Evolutionary conservation across 2,113 vertebrate species (phyloP).

Genomic region (Lepus europaeus): DNA sequence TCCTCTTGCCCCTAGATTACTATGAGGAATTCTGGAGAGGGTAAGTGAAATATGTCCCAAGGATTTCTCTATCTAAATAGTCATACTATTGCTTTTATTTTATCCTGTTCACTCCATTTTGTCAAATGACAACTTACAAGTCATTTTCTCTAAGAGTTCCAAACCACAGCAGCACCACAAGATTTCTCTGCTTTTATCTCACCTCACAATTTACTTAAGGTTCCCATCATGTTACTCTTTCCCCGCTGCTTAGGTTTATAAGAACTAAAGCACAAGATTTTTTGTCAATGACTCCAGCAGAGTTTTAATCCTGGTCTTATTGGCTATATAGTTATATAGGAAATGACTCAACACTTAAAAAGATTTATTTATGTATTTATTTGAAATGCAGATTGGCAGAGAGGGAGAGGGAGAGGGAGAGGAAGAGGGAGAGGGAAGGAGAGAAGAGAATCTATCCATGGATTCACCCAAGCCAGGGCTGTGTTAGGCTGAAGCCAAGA

Average conservation of each 20-base stretch:
- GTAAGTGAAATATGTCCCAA: not conserved
- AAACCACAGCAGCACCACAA: not conserved
- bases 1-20: not conserved
- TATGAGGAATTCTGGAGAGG: not conserved
- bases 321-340: not conserved
- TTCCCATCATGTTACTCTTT: not conserved
- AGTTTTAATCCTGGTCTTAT: not conserved
- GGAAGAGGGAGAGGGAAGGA: too few relatives aligned
- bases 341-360: too few relatives aligned
- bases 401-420: too few relatives aligned
- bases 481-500: too few relatives aligned
- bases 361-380: too few relatives aligned
- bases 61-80: not conserved
- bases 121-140: not conserved
- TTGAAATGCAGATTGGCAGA: too few relatives aligned
- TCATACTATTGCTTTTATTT: not conserved
- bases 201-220: not conserved
- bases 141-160: not conserved
- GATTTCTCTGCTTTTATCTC: not conserved
- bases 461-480: too few relatives aligned
- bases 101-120: not conserved
- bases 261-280: not conserved
- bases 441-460: too few relatives aligned
- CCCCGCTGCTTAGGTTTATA: not conserved
- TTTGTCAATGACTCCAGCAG: not conserved